These are phyloP conservation scores for Amphilophus citrinellus DNA, from an alignment of 2,113 vertebrate species.

Conservation along the genomic window DNA sequence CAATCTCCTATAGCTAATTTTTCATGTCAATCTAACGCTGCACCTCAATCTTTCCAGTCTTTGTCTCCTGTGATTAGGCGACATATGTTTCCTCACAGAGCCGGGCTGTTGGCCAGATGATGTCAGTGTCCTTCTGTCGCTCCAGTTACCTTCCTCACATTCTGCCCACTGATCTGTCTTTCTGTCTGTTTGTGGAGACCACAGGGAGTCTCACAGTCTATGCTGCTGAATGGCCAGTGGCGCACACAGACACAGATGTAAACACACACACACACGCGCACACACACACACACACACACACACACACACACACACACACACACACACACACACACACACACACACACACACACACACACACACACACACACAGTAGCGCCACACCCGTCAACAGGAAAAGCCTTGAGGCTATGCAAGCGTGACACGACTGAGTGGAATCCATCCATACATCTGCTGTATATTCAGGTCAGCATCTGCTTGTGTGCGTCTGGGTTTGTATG, in stretches of 20 bases:
- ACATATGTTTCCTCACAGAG: constrained; percentile 50
- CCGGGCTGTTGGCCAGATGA: constrained; percentile 56
- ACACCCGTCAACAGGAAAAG: constrained; percentile 36
- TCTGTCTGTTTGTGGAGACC: constrained; percentile 13
- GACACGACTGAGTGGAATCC: constrained; percentile 55
- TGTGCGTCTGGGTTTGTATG: constrained; percentile 11
- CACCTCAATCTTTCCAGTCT: constrained; percentile 11
- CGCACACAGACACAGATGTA: background rate
- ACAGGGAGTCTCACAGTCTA: constrained; percentile 2
- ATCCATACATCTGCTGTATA: constrained; percentile 52
- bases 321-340: too few relatives aligned
- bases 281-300: too few relatives aligned
- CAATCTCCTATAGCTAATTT: background rate
- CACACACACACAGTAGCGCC: background rate
- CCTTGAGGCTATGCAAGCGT: constrained; percentile 52
- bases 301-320: too few relatives aligned
- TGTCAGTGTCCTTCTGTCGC: constrained; percentile 61
- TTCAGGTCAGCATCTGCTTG: constrained; percentile 65
- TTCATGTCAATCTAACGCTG: background rate
- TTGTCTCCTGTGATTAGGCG: constrained; percentile 52
- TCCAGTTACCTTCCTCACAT: constrained; percentile 34
- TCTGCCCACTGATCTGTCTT: constrained; percentile 2
- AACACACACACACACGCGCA: background rate
- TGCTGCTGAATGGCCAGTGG: background rate
- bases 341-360: too few relatives aligned